These are phyloP conservation scores for Brachypterus glaber DNA, from an alignment of 2,888 invertebrate species.

Conservation along the genomic window DNA sequence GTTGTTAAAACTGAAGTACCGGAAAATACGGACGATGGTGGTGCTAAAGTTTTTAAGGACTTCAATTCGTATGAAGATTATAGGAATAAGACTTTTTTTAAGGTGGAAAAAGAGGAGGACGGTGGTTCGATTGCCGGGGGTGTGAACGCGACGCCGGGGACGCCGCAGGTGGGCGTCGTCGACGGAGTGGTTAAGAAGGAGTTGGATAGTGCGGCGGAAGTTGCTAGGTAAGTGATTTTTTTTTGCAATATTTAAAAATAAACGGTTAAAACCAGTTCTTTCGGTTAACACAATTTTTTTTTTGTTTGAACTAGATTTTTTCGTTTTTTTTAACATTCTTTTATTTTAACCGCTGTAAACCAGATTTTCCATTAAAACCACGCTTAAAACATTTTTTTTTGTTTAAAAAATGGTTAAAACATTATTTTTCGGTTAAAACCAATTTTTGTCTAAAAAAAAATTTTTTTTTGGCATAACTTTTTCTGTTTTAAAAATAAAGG, in stretches of 20 bases:
- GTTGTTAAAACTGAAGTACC: constrained; percentile 14
- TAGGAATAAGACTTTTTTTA: constrained; percentile 18
- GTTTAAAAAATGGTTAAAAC: too few relatives aligned
- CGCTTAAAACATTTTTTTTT: too few relatives aligned
- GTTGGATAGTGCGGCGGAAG: constrained; percentile 22
- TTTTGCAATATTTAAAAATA: too few relatives aligned
- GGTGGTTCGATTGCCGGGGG: constrained; percentile 17
- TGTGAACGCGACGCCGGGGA: constrained; percentile 4
- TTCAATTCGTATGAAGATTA: constrained; percentile 27
- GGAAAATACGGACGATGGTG: constrained; percentile 13
- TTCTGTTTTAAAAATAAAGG: too few relatives aligned
- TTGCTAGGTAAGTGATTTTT: constrained; percentile 21
- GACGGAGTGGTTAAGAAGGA: constrained; percentile 25
- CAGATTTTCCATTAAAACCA: too few relatives aligned
- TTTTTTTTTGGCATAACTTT: too few relatives aligned
- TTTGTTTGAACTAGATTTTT: constrained; percentile 11
- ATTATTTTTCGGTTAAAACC: too few relatives aligned
- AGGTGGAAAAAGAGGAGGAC: constrained; percentile 17
- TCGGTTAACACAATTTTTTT: constrained; percentile 3
- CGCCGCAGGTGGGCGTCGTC: constrained; percentile 15
- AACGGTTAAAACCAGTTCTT: constrained; percentile 2
- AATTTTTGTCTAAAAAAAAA: too few relatives aligned
- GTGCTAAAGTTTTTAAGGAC: constrained; percentile 24
- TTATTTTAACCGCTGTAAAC: too few relatives aligned
- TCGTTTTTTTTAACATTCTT: too few relatives aligned